phyloP scores from a whole-genome alignment of 2,113 vertebrate genomes.

The Tenrec ecaudatus region DNA sequence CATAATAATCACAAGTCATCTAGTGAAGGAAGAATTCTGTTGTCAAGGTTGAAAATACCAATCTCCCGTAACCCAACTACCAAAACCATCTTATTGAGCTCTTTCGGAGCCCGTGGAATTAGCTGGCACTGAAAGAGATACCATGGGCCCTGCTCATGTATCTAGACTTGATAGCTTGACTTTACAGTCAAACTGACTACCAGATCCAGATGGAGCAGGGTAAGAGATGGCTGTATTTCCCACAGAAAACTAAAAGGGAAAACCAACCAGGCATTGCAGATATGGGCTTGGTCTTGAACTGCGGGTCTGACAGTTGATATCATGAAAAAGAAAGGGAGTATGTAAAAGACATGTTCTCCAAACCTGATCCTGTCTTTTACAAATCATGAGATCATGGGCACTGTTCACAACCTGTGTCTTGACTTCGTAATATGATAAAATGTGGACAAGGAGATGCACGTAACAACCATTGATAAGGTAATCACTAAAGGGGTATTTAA shows the following conservation, averaged over 20 bases:
- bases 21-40: neutral
- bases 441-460: neutral
- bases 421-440: neutral
- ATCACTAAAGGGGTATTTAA: neutral
- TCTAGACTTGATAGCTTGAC: neutral
- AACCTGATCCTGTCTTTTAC: neutral
- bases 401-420: neutral
- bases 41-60: neutral
- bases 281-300: neutral
- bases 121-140: neutral
- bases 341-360: neutral
- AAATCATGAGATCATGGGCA: rapidly evolving
- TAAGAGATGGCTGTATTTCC: too few relatives aligned
- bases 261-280: rapidly evolving
- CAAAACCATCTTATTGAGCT: neutral
- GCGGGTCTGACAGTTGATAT: neutral
- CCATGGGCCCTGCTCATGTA: neutral
- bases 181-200: neutral
- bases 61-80: neutral
- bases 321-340: neutral
- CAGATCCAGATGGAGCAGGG: neutral
- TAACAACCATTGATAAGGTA: neutral
- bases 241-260: neutral
- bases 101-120: too few relatives aligned
- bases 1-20: slow-evolving; percentile 85